Evolutionary conservation across 2,797 vertebrate genomes (phyloP), one percentile per base, ranked within the genome.

Genomic region (Melanotaenia parkinsoni): DNA sequence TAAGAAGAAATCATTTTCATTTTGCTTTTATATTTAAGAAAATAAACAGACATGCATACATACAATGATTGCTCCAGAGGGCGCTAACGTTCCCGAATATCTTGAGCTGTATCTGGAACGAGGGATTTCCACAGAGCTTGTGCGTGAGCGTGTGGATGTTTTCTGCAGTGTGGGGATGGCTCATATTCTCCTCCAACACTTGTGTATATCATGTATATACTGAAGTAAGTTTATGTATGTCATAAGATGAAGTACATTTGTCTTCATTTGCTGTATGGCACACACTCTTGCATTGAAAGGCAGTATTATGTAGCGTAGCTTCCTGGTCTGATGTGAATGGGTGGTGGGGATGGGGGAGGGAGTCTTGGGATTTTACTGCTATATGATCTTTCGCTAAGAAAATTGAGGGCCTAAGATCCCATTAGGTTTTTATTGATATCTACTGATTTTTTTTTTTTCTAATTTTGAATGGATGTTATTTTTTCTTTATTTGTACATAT

Each of bases 301-400:
- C 92, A 94, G 94, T 94, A 93, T 94, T 93, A 94, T 93, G 93
- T 94, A 94, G 93, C 92, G 70, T 88, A 89, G 85, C 79, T 82
- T 87, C 76, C 79, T 76, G 76, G 74, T 77, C 54, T 67, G 74
- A 77, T 72, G 59, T 58, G 74, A 77, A 63, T n/a, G 79, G 12
- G 51, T 20, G 59, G 22, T 28, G 0, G 24, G 43, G 65, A 37
- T 16, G 70, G 33, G 32, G 59, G 11, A 24, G 82, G 58, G 77
- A 45, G 45, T 32, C 12, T 74, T 77, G 82, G 88, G 83, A 87
- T 79, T 84, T 87, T 85, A 86, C 69, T 74, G 83, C 86, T 90
- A 58, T 83, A 88, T 92, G 86, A 93, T 87, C 86, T 90, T 90
- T 91, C 71, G 51, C 81, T 84, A 80, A 80, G 73, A 85, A 89